phyloP scores from a whole-genome alignment of 2,113 vertebrate genomes.

The Egretta garzetta region DNA sequence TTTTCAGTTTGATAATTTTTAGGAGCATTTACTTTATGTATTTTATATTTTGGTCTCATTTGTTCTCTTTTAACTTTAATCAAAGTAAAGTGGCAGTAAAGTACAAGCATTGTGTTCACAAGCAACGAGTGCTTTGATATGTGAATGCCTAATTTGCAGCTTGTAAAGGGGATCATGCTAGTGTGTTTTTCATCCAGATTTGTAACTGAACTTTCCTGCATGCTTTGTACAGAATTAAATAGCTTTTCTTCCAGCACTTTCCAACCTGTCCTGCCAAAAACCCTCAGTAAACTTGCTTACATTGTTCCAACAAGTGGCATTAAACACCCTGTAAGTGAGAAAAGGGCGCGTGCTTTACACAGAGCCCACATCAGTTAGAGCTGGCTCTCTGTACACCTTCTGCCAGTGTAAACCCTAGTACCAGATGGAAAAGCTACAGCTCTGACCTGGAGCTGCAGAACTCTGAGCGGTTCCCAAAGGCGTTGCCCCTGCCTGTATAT shows the following conservation, averaged over 20 bases:
- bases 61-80: background rate
- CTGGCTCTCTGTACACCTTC: background rate
- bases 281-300: background rate
- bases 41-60: background rate
- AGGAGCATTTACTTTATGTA: background rate
- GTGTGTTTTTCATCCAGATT: background rate
- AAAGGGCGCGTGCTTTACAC: background rate
- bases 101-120: background rate
- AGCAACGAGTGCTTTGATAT: background rate
- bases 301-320: background rate
- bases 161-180: background rate
- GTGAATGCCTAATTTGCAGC: background rate
- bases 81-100: background rate
- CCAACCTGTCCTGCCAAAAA: background rate
- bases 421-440: background rate
- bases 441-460: background rate
- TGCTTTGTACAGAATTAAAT: background rate
- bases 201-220: background rate
- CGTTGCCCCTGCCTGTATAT: background rate
- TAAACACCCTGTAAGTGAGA: background rate
- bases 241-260: background rate
- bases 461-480: background rate
- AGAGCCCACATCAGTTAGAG: background rate
- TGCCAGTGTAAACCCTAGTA: background rate
- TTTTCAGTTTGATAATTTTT: background rate